These are phyloP conservation scores for Chirona hameri DNA, from an alignment of 2,888 invertebrate genomes.

Conservation along the genomic window DNA sequence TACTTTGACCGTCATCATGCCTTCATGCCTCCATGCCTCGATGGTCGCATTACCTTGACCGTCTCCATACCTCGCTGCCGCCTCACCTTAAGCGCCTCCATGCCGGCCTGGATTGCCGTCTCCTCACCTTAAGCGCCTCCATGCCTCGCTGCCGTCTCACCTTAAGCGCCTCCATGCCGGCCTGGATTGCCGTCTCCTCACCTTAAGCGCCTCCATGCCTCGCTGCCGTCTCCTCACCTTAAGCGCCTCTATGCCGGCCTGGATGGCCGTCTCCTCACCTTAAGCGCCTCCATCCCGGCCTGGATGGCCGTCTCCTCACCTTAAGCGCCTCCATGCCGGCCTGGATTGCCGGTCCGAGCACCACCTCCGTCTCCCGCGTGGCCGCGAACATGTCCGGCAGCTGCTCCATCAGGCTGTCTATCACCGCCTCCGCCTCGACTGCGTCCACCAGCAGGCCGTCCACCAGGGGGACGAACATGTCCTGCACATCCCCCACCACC, in stretches of 20 bases:
- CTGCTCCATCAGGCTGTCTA: conserved; percentile 82
- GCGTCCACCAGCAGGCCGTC: conserved; percentile 86
- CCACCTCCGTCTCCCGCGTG: conserved; percentile 91
- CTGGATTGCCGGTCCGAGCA: conserved; percentile 92
- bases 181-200: neutral
- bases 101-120: too few relatives aligned
- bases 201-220: too few relatives aligned
- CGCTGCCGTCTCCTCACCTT: neutral
- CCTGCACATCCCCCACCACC: conserved; percentile 82
- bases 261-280: conserved; percentile 49
- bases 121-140: too few relatives aligned
- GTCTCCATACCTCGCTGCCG: too few relatives aligned
- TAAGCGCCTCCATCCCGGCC: conserved; percentile 94
- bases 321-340: conserved; percentile 95
- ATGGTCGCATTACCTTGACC: too few relatives aligned
- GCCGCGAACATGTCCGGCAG: conserved; percentile 88
- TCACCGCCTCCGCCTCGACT: conserved; percentile 77
- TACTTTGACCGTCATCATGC: too few relatives aligned
- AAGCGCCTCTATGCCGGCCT: neutral
- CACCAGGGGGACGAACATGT: conserved; percentile 96
- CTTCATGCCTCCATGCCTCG: too few relatives aligned
- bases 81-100: too few relatives aligned
- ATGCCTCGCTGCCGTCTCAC: neutral
- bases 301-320: conserved; percentile 68
- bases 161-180: neutral